phyloP scores from a whole-genome alignment of 1,140 invertebrate species.

The Drosophila parvula region DNA sequence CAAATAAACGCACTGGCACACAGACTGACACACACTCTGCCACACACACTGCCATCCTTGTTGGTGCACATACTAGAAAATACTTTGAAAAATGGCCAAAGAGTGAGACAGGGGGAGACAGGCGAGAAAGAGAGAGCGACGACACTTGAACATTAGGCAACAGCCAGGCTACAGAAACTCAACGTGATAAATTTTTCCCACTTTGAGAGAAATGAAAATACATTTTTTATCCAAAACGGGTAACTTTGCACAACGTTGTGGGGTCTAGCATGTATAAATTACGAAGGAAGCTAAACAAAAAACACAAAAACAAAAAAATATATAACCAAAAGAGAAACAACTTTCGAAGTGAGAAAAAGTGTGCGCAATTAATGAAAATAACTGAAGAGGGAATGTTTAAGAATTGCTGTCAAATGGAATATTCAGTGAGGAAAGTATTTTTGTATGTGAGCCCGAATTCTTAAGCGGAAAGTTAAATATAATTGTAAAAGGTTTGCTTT shows the following conservation, averaged over 20 bases:
- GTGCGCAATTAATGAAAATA: conserved; percentile 20
- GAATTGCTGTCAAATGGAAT: background rate
- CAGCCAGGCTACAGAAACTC: conserved; percentile 33
- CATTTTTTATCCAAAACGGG: conserved; percentile 35
- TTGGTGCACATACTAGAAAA: conserved; percentile 23
- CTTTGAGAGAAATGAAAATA: conserved; percentile 47
- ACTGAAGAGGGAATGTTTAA: background rate
- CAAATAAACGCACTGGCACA: conserved; percentile 31
- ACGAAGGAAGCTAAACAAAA: background rate
- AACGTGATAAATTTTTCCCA: conserved; percentile 53
- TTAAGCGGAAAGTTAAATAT: background rate
- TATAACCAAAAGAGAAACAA: background rate
- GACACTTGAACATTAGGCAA: conserved; percentile 60
- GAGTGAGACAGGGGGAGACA: conserved; percentile 1
- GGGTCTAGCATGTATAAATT: conserved; percentile 35
- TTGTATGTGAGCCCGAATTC: background rate
- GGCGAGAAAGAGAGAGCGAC: conserved; percentile 4
- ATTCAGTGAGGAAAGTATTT: background rate
- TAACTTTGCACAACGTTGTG: conserved; percentile 22
- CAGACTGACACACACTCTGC: conserved; percentile 2
- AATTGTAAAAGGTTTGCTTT: background rate
- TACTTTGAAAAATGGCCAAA: conserved; percentile 20
- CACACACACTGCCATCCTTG: conserved; percentile 4
- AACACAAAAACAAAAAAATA: too few relatives aligned
- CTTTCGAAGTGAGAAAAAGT: background rate